Evolutionary conservation across 2,888 invertebrate species (phyloP), one percentile per base, ranked within the genome.

Genomic region (Eupithecia subfuscata): DNA sequence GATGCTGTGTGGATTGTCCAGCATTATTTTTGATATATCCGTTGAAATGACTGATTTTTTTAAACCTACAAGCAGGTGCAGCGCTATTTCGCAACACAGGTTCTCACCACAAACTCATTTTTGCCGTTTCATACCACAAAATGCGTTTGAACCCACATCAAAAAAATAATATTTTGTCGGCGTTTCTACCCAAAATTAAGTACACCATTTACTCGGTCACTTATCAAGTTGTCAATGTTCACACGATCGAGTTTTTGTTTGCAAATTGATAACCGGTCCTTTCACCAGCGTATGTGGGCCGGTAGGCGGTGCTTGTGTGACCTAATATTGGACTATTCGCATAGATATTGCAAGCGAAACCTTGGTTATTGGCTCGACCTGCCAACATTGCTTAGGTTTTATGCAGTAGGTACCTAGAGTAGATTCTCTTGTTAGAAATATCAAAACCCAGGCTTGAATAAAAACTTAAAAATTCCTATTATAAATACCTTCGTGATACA

Each of bases 241-340:
- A 70, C 75, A 77, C 77, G 77, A 77, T 77, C 74, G 64, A 77
- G 75, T 75, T 77, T 77, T 75, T 77, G 70, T 74, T 64, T 70
- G 73, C 70, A 79, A 30, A 73, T 48, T 77, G 78, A 74, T 74
- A 81, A 81, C 81, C 80, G 80, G 81, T 81, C 79, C 75, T 73
- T 70, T 75, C 72, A 74, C 69, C 71, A 74, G 48, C 11, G 70
- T 71, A 77, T 75, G 75, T 77, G 73, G 75, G 69, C 70, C 68
- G 52, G 56, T 77, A 77, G 78, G 78, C 78, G 73, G 74, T 77
- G 76, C 75, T 78, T 71, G 78, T 75, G 79, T 80, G 81, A 80
- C 80, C 80, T 77, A 75, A 78, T 76, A 78, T 75, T 75, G 71
- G 74, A 69, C 69, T 77, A 72, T 71, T 69, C 69, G 56, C 56